A percentile compares a stretch with the other conserved stretches of the same genome.
Conservation (phyloP, 2,888 invertebrate genomes). For the Heliothis peltigera region DNA sequence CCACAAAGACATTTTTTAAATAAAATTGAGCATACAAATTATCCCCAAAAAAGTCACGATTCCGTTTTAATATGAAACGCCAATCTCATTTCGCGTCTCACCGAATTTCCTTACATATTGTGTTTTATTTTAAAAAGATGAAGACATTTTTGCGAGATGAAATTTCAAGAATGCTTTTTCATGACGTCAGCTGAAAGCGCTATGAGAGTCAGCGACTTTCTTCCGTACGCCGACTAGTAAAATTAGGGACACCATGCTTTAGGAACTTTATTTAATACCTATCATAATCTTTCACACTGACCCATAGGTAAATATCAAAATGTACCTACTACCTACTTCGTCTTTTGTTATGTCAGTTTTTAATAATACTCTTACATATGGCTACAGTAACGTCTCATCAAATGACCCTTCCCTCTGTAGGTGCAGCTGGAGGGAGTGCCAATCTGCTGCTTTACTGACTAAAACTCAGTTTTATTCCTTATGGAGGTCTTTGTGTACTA, state of each 20-base stretch:
- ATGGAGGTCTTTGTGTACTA: too few relatives aligned
- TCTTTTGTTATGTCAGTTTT: too few relatives aligned
- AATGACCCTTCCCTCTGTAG: too few relatives aligned
- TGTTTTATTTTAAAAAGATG: slow-evolving; percentile 47
- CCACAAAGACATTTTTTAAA: not conserved
- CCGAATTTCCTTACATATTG: slow-evolving; percentile 35
- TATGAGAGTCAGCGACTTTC: slow-evolving; percentile 68
- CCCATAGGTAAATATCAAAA: too few relatives aligned
- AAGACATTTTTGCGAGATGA: slow-evolving; percentile 63
- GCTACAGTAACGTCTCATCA: too few relatives aligned
- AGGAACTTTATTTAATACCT: too few relatives aligned
- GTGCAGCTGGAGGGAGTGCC: too few relatives aligned
- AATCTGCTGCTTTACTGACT: too few relatives aligned
- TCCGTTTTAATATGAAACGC: slow-evolving; percentile 43
- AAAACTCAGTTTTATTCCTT: too few relatives aligned
- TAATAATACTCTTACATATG: too few relatives aligned
- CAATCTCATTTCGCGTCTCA: slow-evolving; percentile 51
- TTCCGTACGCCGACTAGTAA: slow-evolving; percentile 63
- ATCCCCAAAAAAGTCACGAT: slow-evolving; percentile 26
- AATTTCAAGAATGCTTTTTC: slow-evolving; percentile 66
- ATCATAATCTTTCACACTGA: too few relatives aligned
- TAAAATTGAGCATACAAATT: slow-evolving; percentile 4
- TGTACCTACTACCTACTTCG: too few relatives aligned
- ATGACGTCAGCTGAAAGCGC: slow-evolving; percentile 65
- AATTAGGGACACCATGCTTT: slow-evolving; percentile 48